Evolutionary conservation across 2,113 vertebrate genomes (phyloP), one percentile per base, ranked within the genome.

Genomic region (Halcyon malimbica): DNA sequence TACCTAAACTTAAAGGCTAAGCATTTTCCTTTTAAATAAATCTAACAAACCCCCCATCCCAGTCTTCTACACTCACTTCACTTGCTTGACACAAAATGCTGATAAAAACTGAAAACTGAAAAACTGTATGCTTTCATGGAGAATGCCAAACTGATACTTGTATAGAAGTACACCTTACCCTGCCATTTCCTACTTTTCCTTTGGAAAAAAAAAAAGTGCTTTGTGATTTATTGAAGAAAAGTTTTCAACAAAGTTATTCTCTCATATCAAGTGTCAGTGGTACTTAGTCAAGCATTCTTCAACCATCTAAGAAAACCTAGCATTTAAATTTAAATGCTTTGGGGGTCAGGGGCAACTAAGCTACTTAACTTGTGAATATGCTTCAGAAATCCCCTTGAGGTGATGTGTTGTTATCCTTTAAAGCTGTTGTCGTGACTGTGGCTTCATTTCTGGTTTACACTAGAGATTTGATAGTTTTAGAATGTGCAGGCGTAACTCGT

Each of bases 401-500:
- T 71, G 33, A n/a, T 86, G 17, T n/a, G 3, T 0, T 60, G 86
- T 79, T 77, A 35, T 77, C 85, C 35, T 16, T 69, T 92, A 29
- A 60, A 68, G 9, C 17, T 76, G 6, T n/a, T 57, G n/a, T 74
- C 2, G 1, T 68, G 51, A 25, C 62, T 65, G 13, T 56, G 23
- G 20, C 33, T 86, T 76, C 33, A 4, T 42, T 73, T 53, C 48
- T 79, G 46, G 7, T 39, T 73, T 68, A 59, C 24, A 23, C 44
- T 50, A 31, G 13, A 48, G 14, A 2, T 53, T 87, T 75, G 17
- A 46, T 90, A 41, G 19, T 57, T 85, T 50, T 37, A 35, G 48
- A 81, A 23, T 1, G 1, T 28, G 33, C 33, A 83, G 28, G 37
- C 5, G 7, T 63, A 54, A 25, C 20, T 57, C 2, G 0, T 79